Evolutionary conservation across 2,888 invertebrate species (phyloP), one percentile per base, ranked within the genome.

Genomic region (Leucania comma): DNA sequence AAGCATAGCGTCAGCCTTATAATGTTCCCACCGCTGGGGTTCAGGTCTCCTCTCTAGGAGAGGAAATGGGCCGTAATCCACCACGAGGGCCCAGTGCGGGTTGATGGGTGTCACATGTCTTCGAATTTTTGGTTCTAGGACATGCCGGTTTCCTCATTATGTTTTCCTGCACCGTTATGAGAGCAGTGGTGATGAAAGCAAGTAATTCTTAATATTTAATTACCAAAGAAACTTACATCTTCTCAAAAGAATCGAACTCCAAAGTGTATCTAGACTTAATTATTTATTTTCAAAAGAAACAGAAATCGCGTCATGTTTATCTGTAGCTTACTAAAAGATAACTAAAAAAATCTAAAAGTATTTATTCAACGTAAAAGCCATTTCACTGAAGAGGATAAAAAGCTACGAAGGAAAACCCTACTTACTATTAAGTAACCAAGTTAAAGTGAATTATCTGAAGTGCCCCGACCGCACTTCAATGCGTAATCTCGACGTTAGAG

Each of bases 371-470:
- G 42, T 10, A 42, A 42, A 61, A 63, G 54, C n/a, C 35, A 64
- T 63, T 29, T 1, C 4, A 54, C n/a, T 29, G 24, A 32, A 20
- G 32, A 26, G 69, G 22, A 69, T 48, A 70, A 62, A 70, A 74
- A 32, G 48, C 29, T 29, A 20, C 51, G 12, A 57, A 61, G 5
- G 1, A 50, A 46, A 69, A 29, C 17, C 48, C 1, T 57, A 61
- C 51, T 58, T 51, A 76, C 59, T 42, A 17, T 20, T 22, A 62
- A 75, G 72, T 59, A 74, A 56, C 26, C 38, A 71, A 35, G 22
- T 32, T 42, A 54, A 59, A 54, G 38, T 78, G 79, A 76, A 78
- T 78, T 76, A 76, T 53, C 26, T 62, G 35, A 72, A 78, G 72
- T 59, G 72, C 48, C 50, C 35, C 56, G 26, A 62, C 57, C 65